These are phyloP conservation scores for Ditylenchus weischeri DNA, from an alignment of 2,888 invertebrate species.

Conservation along the genomic window DNA sequence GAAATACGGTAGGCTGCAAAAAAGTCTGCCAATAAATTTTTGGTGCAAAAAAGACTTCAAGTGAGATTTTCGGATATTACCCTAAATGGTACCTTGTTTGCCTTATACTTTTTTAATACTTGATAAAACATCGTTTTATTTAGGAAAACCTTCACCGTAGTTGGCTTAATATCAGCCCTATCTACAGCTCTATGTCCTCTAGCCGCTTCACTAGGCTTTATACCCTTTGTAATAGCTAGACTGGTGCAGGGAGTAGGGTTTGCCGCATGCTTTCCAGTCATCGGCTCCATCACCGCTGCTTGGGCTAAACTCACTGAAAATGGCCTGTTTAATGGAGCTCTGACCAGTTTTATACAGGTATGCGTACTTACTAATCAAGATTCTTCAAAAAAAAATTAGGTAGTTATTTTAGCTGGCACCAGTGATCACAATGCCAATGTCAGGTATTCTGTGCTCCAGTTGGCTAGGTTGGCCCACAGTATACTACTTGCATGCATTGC, in stretches of 20 bases:
- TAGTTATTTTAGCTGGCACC: conserved; percentile 31
- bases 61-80: too few relatives aligned
- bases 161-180: conserved; percentile 38
- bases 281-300: conserved; percentile 29
- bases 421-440: conserved; percentile 37
- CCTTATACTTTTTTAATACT: neutral
- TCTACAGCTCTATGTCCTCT: conserved; percentile 33
- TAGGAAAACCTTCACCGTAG: conserved; percentile 36
- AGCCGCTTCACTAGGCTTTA: conserved; percentile 34
- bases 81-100: neutral
- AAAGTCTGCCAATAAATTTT: too few relatives aligned
- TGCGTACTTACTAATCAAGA: neutral
- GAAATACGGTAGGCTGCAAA: too few relatives aligned
- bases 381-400: neutral
- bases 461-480: conserved; percentile 28
- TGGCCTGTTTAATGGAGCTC: conserved; percentile 36
- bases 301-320: conserved; percentile 40
- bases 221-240: conserved; percentile 32
- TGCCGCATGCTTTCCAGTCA: conserved; percentile 35
- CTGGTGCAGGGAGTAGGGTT: conserved; percentile 33
- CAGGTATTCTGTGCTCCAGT: conserved; percentile 35
- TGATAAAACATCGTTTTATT: conserved; percentile 2
- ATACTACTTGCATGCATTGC: conserved; percentile 37
- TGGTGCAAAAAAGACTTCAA: too few relatives aligned
- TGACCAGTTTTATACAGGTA: conserved; percentile 36